A percentile compares a stretch with the other conserved stretches of the same genome.
Conservation (phyloP, 2,888 invertebrate species). For the Zaprionus obscuricornis region DNA sequence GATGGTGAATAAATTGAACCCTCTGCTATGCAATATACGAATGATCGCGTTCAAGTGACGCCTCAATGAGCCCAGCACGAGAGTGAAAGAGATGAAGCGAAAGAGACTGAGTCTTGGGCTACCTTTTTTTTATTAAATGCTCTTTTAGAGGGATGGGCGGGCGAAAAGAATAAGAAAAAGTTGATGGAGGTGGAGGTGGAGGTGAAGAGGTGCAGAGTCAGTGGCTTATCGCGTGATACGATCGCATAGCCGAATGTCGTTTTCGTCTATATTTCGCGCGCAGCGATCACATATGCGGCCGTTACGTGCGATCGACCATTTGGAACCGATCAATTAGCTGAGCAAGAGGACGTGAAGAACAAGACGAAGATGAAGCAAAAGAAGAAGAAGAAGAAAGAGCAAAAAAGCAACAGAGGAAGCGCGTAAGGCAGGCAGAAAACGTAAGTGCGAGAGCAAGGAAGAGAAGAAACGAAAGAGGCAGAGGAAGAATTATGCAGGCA, state of each 20-base stretch:
- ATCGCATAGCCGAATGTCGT: constrained; percentile 80
- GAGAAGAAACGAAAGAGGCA: not conserved
- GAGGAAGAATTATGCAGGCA: too few species aligned
- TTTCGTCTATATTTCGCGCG: constrained; percentile 64
- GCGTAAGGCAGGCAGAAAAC: not conserved
- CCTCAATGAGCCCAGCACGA: constrained; percentile 49
- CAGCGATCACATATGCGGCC: constrained; percentile 50
- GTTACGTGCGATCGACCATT: constrained; percentile 82
- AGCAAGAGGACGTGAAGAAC: constrained; percentile 45
- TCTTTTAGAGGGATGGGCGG: too few species aligned
- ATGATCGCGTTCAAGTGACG: constrained; percentile 48
- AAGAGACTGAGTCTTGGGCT: constrained; percentile 35
- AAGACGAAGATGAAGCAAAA: not conserved
- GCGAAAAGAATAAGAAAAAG: too few species aligned
- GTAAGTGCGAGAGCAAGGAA: not conserved
- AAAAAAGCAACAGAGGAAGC: constrained; percentile 1
- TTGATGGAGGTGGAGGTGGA: too few species aligned
- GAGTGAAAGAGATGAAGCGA: constrained; percentile 8
- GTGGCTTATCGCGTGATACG: constrained; percentile 81
- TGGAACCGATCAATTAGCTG: constrained; percentile 84
- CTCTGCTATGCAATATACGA: constrained; percentile 20
- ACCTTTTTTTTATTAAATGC: constrained; percentile 11
- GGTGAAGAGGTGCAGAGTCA: constrained; percentile 25
- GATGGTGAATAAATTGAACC: too few species aligned
- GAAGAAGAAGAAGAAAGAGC: not conserved